These are phyloP conservation scores for Pocillopora damicornis DNA, from an alignment of 64 coral and sea anemone species.

Conservation along the genomic window DNA sequence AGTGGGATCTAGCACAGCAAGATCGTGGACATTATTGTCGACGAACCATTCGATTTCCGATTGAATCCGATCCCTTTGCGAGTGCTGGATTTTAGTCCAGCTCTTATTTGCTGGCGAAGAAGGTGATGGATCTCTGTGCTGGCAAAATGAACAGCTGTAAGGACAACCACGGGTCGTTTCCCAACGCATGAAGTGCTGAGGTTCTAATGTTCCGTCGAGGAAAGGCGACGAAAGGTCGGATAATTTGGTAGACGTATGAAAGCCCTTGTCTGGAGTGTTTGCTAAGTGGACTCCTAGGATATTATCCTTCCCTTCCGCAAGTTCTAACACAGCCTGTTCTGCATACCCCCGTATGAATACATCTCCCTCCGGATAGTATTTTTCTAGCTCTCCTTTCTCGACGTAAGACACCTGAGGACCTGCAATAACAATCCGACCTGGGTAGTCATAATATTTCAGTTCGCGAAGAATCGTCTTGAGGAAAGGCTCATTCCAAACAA, in stretches of 20 bases:
- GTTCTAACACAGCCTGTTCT: conserved; percentile 11
- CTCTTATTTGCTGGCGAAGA: neutral
- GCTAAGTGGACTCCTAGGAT: conserved; percentile 13
- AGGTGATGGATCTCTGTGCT: conserved; percentile 16
- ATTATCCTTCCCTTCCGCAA: conserved; percentile 24
- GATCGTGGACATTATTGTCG: conserved; percentile 3
- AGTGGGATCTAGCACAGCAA: conserved; percentile 28
- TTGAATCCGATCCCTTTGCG: neutral
- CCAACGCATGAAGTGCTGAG: conserved; percentile 30
- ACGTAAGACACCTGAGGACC: conserved; percentile 44
- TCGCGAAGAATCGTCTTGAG: conserved; percentile 2
- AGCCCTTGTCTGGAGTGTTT: neutral
- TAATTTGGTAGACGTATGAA: neutral
- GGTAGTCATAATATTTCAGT: conserved; percentile 16
- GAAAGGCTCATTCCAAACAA: conserved; percentile 44
- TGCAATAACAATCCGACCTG: conserved; percentile 23
- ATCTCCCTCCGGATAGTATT: conserved; percentile 22
- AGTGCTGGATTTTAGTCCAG: conserved; percentile 30
- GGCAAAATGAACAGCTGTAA: conserved; percentile 35
- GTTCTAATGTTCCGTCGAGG: conserved; percentile 5
- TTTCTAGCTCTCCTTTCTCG: conserved; percentile 25
- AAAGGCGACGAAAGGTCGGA: conserved; percentile 23
- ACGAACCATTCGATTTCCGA: conserved; percentile 30
- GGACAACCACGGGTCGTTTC: conserved; percentile 32
- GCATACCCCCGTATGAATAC: conserved; percentile 44